Percentiles rank a stretch among this genome's conserved stretches.
Evolutionary conservation across 53 echinoderm and acorn worm genomes (phyloP).

Genomic region (Antedon mediterranea): DNA sequence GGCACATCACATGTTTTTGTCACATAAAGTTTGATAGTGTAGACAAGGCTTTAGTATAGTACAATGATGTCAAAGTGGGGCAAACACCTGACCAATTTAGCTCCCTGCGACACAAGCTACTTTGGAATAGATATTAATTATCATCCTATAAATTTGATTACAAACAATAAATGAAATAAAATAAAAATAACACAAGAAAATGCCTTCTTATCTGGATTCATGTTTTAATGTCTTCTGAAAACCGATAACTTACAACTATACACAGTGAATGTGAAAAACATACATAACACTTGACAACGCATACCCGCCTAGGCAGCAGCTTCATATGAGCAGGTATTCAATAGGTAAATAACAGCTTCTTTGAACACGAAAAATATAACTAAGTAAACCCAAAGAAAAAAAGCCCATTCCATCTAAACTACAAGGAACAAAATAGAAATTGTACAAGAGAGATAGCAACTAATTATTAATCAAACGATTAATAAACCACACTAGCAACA

Average conservation of each 20-base stretch:
- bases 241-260: neutral
- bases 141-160: too few species aligned
- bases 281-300: neutral
- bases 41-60: too few species aligned
- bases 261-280: neutral
- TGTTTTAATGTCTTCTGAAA: neutral
- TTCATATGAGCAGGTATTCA: neutral
- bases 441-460: neutral
- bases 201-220: neutral
- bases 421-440: neutral
- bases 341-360: neutral
- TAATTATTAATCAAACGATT: too few species aligned
- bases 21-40: too few species aligned
- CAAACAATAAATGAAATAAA: too few species aligned
- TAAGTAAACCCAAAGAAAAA: neutral
- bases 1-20: too few species aligned
- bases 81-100: too few species aligned
- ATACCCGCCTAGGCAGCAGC: neutral
- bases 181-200: neutral
- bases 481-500: neutral
- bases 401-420: neutral
- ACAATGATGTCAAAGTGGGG: too few species aligned
- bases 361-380: neutral
- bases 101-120: too few species aligned
- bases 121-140: too few species aligned